Evolutionary conservation across 2,797 vertebrate genomes (phyloP), one percentile per base, ranked within the genome.

Genomic region (Thunnus albacares): DNA sequence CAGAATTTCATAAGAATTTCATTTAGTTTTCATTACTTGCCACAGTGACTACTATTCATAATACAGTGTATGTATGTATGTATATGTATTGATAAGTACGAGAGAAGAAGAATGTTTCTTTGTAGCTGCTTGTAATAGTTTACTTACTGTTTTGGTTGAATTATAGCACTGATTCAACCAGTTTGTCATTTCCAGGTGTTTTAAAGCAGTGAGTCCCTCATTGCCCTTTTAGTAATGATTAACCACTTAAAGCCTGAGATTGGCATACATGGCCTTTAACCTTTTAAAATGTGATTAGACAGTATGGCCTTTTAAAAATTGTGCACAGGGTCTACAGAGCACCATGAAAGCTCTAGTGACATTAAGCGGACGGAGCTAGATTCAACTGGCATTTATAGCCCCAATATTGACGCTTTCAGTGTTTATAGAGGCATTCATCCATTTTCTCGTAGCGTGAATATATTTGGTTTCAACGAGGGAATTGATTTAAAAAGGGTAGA

Each of bases 341-440:
- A 72, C 65, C 59, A 81, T 86, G 73, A 88, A 87, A 81, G 86
- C 84, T 76, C 30, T 11, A 45, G 74, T 93, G 90, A 90, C 91
- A 91, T 94, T 90, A 88, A 86, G 83, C 53, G 12, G 72, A 77
- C 65, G 43, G 64, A 63, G 65, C 74, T 60, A 55, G 66, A 79
- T 59, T 78, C 61, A 75, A 51, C 82, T 90, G 90, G 65, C 81
- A 92, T 94, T 94, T 93, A 87, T 83, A 77, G 4, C 64, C 66
- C 28, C 58, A 81, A 77, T 87, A 87, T 89, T 81, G 85, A 84
- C 77, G 74, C 41, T 75, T 75, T 87, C 62, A 70, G 63, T 76
- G 73, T 88, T 91, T 83, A 84, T 67, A 80, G 80, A 86, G 85
- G 76, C 71, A 68, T 60, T 76, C 38, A 79, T 89, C 55, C 35